These are phyloP conservation scores for Leptinotarsa defecta DNA, from an alignment of 1,140 invertebrate species.

Conservation along the genomic window DNA sequence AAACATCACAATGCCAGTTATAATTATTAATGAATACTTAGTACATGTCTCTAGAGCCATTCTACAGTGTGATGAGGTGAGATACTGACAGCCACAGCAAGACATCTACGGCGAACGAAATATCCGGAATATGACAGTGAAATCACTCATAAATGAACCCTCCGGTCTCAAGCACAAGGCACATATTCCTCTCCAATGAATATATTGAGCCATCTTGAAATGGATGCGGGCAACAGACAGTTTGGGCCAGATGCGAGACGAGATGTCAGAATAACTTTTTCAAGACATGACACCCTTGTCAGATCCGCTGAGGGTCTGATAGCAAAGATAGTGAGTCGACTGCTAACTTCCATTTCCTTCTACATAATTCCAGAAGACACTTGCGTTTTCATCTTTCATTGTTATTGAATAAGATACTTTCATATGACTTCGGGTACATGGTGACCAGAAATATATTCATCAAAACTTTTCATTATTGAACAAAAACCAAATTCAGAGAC, in stretches of 20 bases:
- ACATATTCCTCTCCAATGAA: neutral
- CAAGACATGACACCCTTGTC: slow-evolving; percentile 21
- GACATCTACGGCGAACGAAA: neutral
- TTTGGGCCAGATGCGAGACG: slow-evolving; percentile 11
- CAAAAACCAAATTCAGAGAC: no score
- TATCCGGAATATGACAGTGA: neutral
- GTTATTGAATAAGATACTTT: no score
- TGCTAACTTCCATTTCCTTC: slow-evolving; percentile 22
- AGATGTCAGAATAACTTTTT: slow-evolving; percentile 21
- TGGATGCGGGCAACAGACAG: neutral
- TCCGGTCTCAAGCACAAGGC: neutral
- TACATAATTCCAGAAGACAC: slow-evolving; percentile 14
- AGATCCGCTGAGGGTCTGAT: slow-evolving; percentile 19
- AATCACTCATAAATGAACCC: neutral
- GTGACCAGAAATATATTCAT: no score
- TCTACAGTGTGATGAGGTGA: slow-evolving; percentile 23
- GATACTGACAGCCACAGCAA: slow-evolving; percentile 21
- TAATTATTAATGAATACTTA: slow-evolving; percentile 25
- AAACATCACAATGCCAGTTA: slow-evolving; percentile 9
- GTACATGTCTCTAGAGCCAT: slow-evolving; percentile 13
- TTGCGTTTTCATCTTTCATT: no score
- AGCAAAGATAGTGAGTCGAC: slow-evolving; percentile 13
- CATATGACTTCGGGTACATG: no score
- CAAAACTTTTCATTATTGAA: no score
- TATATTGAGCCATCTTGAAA: neutral